These are phyloP conservation scores for Acanthurus tractus DNA, from an alignment of 2,797 vertebrate species.

Conservation along the genomic window DNA sequence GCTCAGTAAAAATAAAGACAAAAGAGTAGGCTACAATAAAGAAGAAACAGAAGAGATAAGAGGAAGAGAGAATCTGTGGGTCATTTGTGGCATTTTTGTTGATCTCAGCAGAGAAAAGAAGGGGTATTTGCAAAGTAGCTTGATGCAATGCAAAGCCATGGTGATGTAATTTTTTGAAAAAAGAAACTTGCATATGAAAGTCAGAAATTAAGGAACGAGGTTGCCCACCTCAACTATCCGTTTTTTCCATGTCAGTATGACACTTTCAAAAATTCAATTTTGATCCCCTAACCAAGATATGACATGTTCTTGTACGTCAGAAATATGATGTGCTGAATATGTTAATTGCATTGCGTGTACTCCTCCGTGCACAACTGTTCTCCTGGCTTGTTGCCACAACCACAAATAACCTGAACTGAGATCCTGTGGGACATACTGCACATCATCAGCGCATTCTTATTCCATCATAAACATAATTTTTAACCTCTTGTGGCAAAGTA, in stretches of 20 bases:
- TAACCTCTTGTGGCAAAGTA: no score
- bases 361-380: conserved; percentile 10
- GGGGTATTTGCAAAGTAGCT: conserved; percentile 33
- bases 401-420: conserved; percentile 27
- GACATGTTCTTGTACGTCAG: neutral
- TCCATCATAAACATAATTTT: no score
- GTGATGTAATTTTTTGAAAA: conserved; percentile 44
- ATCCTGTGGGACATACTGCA: conserved; percentile 5
- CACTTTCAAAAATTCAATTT: neutral
- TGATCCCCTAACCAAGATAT: neutral
- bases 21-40: neutral
- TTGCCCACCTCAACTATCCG: conserved; percentile 2
- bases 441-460: neutral
- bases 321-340: conserved; percentile 7
- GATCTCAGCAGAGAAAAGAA: conserved; percentile 36
- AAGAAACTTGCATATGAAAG: conserved; percentile 48
- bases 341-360: conserved; percentile 13
- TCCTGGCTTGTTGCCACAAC: conserved; percentile 8
- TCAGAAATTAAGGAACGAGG: conserved; percentile 17
- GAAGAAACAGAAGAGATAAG: neutral
- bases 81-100: conserved; percentile 5
- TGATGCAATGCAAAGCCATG: conserved; percentile 56
- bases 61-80: conserved; percentile 12
- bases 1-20: no score
- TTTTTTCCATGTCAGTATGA: neutral